Conservation (phyloP, 2,888 invertebrate genomes). For the Polyploca ridens region DNA sequence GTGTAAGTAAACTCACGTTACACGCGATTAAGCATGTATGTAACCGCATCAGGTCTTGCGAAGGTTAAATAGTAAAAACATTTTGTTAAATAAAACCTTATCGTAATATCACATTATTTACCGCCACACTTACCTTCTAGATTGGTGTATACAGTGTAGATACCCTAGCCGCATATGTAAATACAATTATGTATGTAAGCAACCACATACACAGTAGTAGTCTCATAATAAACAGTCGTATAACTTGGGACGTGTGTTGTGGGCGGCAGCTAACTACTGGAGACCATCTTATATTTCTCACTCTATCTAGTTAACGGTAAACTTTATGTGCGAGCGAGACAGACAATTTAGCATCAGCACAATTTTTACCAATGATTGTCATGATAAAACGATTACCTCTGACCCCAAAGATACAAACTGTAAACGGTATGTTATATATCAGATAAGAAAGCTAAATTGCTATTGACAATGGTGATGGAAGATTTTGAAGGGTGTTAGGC, state of each 20-base stretch:
- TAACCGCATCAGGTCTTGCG: slow-evolving; percentile 5
- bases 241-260: slow-evolving; percentile 60
- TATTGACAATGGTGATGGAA: neutral
- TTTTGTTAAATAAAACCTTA: slow-evolving; percentile 18
- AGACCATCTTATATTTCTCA: slow-evolving; percentile 46
- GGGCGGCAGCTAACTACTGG: slow-evolving; percentile 59
- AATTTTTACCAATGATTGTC: slow-evolving; percentile 53
- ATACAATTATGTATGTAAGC: slow-evolving; percentile 18
- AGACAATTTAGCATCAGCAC: slow-evolving; percentile 31
- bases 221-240: slow-evolving; percentile 44
- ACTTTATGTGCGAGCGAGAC: slow-evolving; percentile 44
- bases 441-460: slow-evolving; percentile 16
- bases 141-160: neutral
- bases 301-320: slow-evolving; percentile 44
- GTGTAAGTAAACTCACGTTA: neutral
- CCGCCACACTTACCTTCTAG: slow-evolving; percentile 34
- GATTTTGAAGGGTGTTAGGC: neutral
- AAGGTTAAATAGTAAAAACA: slow-evolving; percentile 23
- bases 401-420: slow-evolving; percentile 50
- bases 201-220: slow-evolving; percentile 33
- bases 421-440: neutral
- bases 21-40: neutral
- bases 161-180: neutral
- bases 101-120: slow-evolving; percentile 31
- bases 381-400: slow-evolving; percentile 69